These are phyloP conservation scores for Temnothorax rugatulus DNA, from an alignment of 2,888 invertebrate genomes.

Conservation along the genomic window DNA sequence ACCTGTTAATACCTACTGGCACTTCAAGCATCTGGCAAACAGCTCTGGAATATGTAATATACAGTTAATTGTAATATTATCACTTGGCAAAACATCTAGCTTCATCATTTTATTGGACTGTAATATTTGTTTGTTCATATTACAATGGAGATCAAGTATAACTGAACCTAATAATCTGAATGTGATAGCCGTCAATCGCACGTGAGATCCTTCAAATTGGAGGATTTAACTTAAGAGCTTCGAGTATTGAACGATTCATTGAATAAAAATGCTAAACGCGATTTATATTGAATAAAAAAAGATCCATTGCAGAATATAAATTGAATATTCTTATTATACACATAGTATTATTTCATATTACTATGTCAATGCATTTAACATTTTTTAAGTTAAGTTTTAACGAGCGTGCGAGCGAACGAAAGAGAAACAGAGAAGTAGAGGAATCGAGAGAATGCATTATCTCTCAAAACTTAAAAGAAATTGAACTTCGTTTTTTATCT, in stretches of 20 bases:
- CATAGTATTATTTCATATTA: not conserved
- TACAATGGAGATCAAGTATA: not conserved
- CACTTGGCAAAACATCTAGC: not conserved
- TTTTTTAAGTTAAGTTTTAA: not conserved
- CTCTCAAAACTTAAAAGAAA: not conserved
- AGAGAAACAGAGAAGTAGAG: not conserved
- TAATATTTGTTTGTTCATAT: conserved; percentile 14
- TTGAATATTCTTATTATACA: not conserved
- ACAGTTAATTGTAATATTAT: not conserved
- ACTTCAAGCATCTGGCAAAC: not conserved
- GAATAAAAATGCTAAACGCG: not conserved
- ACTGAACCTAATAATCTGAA: conserved; percentile 9
- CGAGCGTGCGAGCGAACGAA: not conserved
- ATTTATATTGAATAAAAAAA: not conserved
- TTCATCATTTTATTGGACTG: not conserved
- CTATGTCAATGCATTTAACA: not conserved
- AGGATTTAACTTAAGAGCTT: conserved; percentile 21
- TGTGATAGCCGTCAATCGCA: not conserved
- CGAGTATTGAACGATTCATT: not conserved
- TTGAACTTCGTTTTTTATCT: not conserved
- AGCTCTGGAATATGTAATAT: conserved; percentile 12
- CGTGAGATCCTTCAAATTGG: conserved; percentile 4
- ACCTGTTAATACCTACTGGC: not conserved
- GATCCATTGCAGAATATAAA: not conserved
- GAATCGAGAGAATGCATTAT: not conserved